Conservation (phyloP, 1,140 invertebrate species). For the Cardiocondyla obscurior region DNA sequence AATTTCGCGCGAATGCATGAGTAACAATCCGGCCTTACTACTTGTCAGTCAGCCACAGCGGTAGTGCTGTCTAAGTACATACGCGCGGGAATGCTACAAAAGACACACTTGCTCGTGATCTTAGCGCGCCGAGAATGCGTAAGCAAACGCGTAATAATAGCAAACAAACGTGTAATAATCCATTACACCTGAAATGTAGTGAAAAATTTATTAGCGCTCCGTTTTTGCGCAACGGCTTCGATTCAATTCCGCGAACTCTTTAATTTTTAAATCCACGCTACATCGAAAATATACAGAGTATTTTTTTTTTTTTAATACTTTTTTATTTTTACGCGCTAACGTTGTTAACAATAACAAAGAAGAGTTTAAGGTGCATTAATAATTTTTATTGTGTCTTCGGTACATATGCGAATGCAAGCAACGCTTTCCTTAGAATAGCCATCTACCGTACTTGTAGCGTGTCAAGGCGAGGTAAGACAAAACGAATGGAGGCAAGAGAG, state of each 20-base stretch:
- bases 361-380: not conserved
- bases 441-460: not conserved
- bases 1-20: constrained; percentile 47
- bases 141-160: no score
- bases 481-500: not conserved
- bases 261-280: not conserved
- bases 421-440: not conserved
- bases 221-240: not conserved
- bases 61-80: constrained; percentile 15
- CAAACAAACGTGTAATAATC: not conserved
- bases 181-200: not conserved
- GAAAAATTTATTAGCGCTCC: not conserved
- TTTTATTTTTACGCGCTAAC: not conserved
- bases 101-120: constrained; percentile 1
- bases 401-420: not conserved
- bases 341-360: not conserved
- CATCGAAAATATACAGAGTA: not conserved
- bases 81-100: not conserved
- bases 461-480: not conserved
- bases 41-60: constrained; percentile 40
- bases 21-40: constrained; percentile 51
- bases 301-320: no score
- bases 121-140: not conserved
- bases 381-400: not conserved
- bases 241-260: not conserved